Percentiles rank a stretch among this genome's conserved stretches.
Conservation (phyloP, 2,888 invertebrate species). For the Peribatodes rhomboidaria region DNA sequence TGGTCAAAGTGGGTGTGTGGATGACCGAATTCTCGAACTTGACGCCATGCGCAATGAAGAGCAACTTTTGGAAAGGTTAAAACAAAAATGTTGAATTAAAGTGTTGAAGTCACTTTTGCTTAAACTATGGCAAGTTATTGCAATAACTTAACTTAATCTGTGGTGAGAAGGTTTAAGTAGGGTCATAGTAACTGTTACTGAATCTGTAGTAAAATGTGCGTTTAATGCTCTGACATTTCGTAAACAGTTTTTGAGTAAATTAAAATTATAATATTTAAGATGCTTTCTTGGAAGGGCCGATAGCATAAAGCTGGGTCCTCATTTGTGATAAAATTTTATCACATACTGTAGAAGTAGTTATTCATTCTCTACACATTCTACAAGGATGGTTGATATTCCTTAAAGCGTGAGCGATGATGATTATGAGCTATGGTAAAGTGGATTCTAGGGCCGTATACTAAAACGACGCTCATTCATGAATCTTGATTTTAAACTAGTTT, state of each 20-base stretch:
- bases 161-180: not conserved
- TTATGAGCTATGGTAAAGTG: no score
- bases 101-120: not conserved
- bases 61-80: slow-evolving; percentile 33
- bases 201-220: not conserved
- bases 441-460: no score
- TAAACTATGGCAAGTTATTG: not conserved
- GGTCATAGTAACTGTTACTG: not conserved
- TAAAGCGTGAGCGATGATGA: no score
- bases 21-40: slow-evolving; percentile 29
- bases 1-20: slow-evolving; percentile 31
- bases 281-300: not conserved
- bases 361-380: no score
- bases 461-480: no score
- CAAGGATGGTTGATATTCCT: no score
- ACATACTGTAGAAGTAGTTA: no score
- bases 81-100: slow-evolving; percentile 17
- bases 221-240: not conserved
- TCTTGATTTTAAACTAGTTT: no score
- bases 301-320: not conserved
- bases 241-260: not conserved
- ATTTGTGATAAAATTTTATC: not conserved
- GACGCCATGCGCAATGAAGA: slow-evolving; percentile 30
- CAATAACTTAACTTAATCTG: not conserved
- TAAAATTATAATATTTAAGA: not conserved